Evolutionary conservation across 2,888 invertebrate species (phyloP), one percentile per base, ranked within the genome.

Genomic region (Cantharis flavilabris): DNA sequence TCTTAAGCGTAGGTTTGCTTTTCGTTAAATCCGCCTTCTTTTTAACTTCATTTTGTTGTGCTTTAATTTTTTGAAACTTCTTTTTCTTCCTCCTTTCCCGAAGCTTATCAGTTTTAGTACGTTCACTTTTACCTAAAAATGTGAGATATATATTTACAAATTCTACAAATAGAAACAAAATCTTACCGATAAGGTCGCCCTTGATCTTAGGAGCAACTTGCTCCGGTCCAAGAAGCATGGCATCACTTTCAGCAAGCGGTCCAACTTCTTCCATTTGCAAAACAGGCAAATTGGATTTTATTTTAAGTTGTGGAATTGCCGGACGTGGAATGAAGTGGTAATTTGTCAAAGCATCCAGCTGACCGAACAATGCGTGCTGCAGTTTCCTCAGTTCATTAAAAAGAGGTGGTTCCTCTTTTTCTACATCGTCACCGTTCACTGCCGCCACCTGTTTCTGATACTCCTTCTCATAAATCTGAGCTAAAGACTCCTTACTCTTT

Each of bases 241-340:
- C 96, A 88, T 97, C 95, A 84, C 95, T 97, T 0, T 94, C 92
- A n/a, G 94, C 93, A 7, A 96, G 91, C 0, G 98, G 98, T 0
- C 97, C 97, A 9, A 98, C 97, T 89, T 99, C 99, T 88, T 99
- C 99, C 93, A 98, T 95, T 30, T 91, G 92, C 71, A 99, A 93
- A 0, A 98, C 96, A 1, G 98, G 96, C 79, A 96, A 90, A 86
- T 99, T 98, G 77, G 93, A 95, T 5, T 99, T 91, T 77, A 99
- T 94, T 89, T 95, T 96, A 2, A 98, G 90, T 84, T 99, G 98
- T 0, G 97, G 95, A 77, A 93, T 92, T 1, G 94, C 93, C 76
- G 93, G 92, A 90, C 94, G 96, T 0, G 99, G 98, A 67, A 97
- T 97, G 85, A 95, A 99, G 88, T 98, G 96, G 88, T 95, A 98